phyloP scores from a whole-genome alignment of 1,140 invertebrate genomes.

The Sesamia nonagrioides region DNA sequence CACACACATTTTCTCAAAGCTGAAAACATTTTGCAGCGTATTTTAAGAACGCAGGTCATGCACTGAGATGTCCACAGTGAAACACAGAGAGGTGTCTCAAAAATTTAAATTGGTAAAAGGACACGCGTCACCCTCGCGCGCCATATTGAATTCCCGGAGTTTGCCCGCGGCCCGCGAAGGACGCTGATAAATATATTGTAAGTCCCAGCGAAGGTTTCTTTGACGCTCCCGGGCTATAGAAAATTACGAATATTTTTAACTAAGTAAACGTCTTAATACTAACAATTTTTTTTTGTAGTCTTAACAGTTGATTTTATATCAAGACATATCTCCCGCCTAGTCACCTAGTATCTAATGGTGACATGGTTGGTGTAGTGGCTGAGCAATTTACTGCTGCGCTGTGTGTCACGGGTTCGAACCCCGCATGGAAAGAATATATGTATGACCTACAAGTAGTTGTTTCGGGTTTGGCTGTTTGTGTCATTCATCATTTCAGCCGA shows the following conservation, averaged over 20 bases:
- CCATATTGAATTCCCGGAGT: slow-evolving; percentile 53
- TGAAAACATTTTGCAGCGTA: background rate
- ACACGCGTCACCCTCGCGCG: slow-evolving; percentile 35
- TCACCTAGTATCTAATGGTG: no score
- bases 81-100: slow-evolving; percentile 6
- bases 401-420: no score
- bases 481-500: no score
- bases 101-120: slow-evolving; percentile 53
- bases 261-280: slow-evolving; percentile 11
- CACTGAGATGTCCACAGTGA: slow-evolving; percentile 18
- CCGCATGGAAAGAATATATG: no score
- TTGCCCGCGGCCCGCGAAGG: slow-evolving; percentile 35
- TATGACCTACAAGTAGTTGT: no score
- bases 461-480: no score
- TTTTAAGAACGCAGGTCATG: slow-evolving; percentile 20
- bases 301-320: no score
- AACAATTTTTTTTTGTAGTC: background rate
- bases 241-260: slow-evolving; percentile 56
- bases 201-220: slow-evolving; percentile 51
- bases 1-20: background rate
- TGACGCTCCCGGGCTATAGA: slow-evolving; percentile 35
- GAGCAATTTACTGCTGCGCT: no score
- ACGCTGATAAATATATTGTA: slow-evolving; percentile 61
- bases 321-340: no score
- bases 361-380: no score